A percentile compares a stretch with the other conserved stretches of the same genome.
Conservation (phyloP, 2,797 vertebrate genomes). For the Xiphorhynchus erythropygius region DNA sequence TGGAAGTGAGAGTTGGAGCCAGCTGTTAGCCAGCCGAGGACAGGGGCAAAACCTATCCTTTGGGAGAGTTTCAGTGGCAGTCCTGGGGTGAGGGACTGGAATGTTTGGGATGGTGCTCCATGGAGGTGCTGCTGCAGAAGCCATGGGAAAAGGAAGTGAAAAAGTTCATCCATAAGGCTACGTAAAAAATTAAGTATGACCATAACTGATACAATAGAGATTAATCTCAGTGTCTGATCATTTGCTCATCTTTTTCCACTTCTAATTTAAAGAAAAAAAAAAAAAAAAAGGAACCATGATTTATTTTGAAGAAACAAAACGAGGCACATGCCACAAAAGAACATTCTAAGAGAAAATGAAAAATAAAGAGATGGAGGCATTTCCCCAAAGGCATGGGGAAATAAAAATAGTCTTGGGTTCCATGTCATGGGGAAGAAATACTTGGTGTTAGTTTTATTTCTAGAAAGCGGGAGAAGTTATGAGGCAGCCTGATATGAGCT, state of each 20-base stretch:
- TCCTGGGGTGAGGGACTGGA: not conserved
- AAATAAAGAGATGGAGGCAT: conserved; percentile 12
- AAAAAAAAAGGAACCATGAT: not conserved
- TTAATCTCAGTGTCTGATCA: not conserved
- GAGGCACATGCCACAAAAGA: not conserved
- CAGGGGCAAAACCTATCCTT: not conserved
- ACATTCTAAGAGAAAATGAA: conserved; percentile 1
- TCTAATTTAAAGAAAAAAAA: not conserved
- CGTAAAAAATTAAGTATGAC: not conserved
- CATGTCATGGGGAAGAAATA: conserved; percentile 44
- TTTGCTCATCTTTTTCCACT: not conserved
- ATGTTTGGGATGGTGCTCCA: not conserved
- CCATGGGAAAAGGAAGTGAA: not conserved
- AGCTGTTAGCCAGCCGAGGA: not conserved
- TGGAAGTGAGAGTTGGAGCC: not conserved
- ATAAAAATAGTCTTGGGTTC: conserved; percentile 50
- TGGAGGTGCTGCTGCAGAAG: not conserved
- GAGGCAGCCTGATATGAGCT: conserved; percentile 15
- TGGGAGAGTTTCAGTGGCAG: not conserved
- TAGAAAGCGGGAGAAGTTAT: conserved; percentile 44
- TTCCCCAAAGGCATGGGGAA: conserved; percentile 31
- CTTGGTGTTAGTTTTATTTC: conserved; percentile 58
- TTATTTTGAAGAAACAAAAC: not conserved
- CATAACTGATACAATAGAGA: not conserved
- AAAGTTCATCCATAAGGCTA: not conserved